Conservation (phyloP, 2,888 invertebrate species). For the Erannis defoliaria region DNA sequence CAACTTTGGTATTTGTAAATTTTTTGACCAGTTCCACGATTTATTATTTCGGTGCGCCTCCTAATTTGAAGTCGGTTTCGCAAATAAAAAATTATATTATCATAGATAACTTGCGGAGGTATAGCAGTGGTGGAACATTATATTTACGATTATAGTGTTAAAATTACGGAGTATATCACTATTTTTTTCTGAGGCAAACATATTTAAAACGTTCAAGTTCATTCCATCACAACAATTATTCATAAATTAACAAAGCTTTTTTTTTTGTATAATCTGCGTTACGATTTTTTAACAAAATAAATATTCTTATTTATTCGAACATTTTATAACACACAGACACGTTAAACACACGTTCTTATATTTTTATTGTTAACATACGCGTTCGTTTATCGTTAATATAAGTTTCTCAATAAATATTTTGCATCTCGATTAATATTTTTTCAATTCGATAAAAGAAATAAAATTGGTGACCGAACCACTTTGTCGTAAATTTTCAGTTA, state of each 20-base stretch:
- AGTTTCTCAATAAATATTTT: slow-evolving; percentile 46
- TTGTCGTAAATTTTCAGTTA: background rate
- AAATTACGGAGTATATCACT: slow-evolving; percentile 6
- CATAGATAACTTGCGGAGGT: too few relatives aligned
- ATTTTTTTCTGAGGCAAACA: slow-evolving; percentile 44
- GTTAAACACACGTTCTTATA: slow-evolving; percentile 50
- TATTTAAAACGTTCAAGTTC: slow-evolving; percentile 57
- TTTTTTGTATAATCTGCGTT: slow-evolving; percentile 57
- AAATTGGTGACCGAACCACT: slow-evolving; percentile 10
- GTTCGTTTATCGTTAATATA: slow-evolving; percentile 41
- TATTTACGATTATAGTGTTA: slow-evolving; percentile 11
- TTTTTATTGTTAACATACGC: slow-evolving; percentile 49
- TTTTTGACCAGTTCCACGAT: too few relatives aligned
- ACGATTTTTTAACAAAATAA: slow-evolving; percentile 39
- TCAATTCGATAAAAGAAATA: slow-evolving; percentile 14
- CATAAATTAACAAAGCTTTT: slow-evolving; percentile 55
- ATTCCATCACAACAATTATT: slow-evolving; percentile 59
- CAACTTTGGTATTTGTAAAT: too few relatives aligned
- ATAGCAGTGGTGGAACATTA: slow-evolving; percentile 19
- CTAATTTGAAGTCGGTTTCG: too few relatives aligned
- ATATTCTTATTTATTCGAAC: slow-evolving; percentile 40
- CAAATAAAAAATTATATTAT: too few relatives aligned
- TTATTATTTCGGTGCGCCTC: too few relatives aligned
- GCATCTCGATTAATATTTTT: slow-evolving; percentile 40
- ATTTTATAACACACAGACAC: slow-evolving; percentile 51